A percentile compares a stretch with the other conserved stretches of the same genome.
These are phyloP conservation scores for Philereme vetulata DNA, from an alignment of 2,888 invertebrate genomes.

Conservation along the genomic window DNA sequence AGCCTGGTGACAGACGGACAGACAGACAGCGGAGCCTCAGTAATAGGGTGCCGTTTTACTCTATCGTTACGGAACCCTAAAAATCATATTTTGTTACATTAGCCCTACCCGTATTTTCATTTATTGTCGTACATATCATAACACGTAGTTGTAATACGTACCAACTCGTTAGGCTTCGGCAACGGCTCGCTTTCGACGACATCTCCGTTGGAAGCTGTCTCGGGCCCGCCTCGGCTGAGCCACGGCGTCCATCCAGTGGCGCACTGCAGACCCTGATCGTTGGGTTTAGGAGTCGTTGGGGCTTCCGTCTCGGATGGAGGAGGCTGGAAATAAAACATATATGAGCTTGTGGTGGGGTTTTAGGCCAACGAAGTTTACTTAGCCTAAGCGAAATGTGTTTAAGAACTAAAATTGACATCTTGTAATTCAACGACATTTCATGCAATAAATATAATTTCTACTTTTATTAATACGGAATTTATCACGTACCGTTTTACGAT, in stretches of 20 bases:
- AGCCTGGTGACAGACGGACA: too few species aligned
- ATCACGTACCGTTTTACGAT: too few species aligned
- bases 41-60: too few species aligned
- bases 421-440: too few species aligned
- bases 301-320: constrained; percentile 1
- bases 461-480: too few species aligned
- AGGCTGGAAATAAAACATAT: background rate
- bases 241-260: constrained; percentile 91
- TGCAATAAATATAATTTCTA: too few species aligned
- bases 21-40: too few species aligned
- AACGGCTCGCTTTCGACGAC: constrained; percentile 79
- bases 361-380: background rate
- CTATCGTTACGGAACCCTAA: too few species aligned
- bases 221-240: constrained; percentile 86
- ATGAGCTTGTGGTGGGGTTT: too few species aligned
- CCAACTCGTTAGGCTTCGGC: constrained; percentile 81
- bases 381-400: too few species aligned
- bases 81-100: background rate
- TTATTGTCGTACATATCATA: constrained; percentile 3
- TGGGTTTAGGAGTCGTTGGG: constrained; percentile 54
- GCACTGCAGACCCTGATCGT: constrained; percentile 79
- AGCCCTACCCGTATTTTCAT: too few species aligned
- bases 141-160: constrained; percentile 39
- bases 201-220: constrained; percentile 50
- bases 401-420: too few species aligned